phyloP scores from a whole-genome alignment of 2,797 vertebrate species.

The Cossypha dichroa region DNA sequence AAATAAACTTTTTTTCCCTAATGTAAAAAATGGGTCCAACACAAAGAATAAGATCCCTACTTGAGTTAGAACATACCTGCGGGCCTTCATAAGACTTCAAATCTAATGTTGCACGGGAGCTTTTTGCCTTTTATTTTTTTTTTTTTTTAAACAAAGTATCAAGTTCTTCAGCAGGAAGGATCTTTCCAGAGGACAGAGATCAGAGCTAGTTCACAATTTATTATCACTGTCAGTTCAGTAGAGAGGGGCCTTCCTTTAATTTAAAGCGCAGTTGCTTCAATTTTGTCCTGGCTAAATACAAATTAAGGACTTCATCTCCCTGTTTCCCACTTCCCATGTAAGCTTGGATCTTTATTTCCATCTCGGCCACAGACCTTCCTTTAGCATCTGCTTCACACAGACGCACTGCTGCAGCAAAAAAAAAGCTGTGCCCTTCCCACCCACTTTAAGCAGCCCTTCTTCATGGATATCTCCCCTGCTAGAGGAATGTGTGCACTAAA shows the following conservation, averaged over 20 bases:
- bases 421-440: neutral
- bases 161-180: neutral
- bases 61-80: neutral
- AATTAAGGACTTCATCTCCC: neutral
- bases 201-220: neutral
- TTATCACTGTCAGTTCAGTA: neutral
- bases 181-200: neutral
- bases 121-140: neutral
- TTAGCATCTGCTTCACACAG: neutral
- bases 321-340: accelerated
- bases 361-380: neutral
- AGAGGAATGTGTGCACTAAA: neutral
- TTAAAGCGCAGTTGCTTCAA: neutral
- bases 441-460: neutral
- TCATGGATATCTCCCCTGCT: neutral
- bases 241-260: neutral
- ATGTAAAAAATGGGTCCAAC: neutral
- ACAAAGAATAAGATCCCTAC: neutral
- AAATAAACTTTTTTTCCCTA: neutral
- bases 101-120: neutral
- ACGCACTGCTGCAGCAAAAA: neutral
- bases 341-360: neutral
- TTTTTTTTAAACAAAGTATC: neutral
- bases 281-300: neutral
- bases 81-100: neutral